Evolutionary conservation across 2,797 vertebrate genomes (phyloP).

Genomic region (Schizopygopsis pylzovi): DNA sequence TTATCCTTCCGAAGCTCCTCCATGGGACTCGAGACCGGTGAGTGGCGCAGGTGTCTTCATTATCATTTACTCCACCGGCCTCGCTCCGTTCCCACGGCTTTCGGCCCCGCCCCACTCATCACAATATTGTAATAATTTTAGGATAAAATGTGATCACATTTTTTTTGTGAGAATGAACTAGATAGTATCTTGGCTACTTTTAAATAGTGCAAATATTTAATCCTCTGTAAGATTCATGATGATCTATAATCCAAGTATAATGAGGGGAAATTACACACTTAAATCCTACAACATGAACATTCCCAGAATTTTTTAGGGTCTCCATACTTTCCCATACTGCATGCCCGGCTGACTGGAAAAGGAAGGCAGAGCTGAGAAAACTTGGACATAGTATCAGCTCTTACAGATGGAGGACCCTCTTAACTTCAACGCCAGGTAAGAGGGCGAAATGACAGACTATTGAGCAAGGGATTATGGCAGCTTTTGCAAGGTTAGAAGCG

Average conservation of each 20-base stretch:
- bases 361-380: slow-evolving; percentile 18
- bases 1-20: too few relatives aligned
- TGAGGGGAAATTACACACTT: background rate
- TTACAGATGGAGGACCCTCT: slow-evolving; percentile 35
- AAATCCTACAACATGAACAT: background rate
- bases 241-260: background rate
- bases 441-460: slow-evolving; percentile 52
- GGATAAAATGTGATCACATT: background rate
- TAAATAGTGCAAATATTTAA: background rate
- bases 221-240: background rate
- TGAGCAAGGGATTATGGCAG: slow-evolving; percentile 56
- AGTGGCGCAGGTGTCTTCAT: too few relatives aligned
- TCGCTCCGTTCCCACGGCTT: too few relatives aligned
- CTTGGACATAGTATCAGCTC: slow-evolving; percentile 22
- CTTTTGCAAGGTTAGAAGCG: slow-evolving; percentile 62
- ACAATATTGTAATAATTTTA: background rate
- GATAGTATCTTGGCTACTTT: background rate
- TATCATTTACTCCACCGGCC: too few relatives aligned
- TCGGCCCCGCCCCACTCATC: too few relatives aligned
- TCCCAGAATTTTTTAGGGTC: background rate
- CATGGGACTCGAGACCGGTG: too few relatives aligned
- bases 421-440: slow-evolving; percentile 52
- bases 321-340: background rate
- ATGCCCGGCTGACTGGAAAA: slow-evolving; percentile 10
- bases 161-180: background rate